phyloP scores from a whole-genome alignment of 2,888 invertebrate species.

The Cynaeus angustus region DNA sequence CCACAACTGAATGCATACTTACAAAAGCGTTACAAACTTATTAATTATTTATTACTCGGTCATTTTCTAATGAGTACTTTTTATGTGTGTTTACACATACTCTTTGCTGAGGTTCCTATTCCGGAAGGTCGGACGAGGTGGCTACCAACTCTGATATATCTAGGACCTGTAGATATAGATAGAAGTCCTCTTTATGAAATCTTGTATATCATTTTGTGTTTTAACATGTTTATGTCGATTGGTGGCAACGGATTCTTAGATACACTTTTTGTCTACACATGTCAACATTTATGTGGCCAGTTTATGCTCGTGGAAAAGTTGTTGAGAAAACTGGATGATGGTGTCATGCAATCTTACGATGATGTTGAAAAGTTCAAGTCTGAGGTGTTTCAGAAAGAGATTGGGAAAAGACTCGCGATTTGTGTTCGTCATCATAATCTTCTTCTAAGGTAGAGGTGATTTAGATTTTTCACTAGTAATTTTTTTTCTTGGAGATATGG shows the following conservation, averaged over 20 bases:
- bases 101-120: conserved; percentile 51
- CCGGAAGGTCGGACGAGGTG: conserved; percentile 50
- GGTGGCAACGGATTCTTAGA: conserved; percentile 53
- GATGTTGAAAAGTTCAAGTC: conserved; percentile 53
- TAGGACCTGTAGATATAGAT: conserved; percentile 52
- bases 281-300: conserved; percentile 53
- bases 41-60: conserved; percentile 26
- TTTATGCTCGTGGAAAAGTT: conserved; percentile 50
- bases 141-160: conserved; percentile 52
- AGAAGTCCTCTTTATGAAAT: conserved; percentile 55
- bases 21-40: conserved; percentile 38
- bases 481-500: conserved; percentile 48
- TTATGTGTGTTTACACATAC: conserved; percentile 35
- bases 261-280: conserved; percentile 47
- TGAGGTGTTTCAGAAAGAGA: conserved; percentile 50
- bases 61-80: conserved; percentile 36
- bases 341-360: conserved; percentile 38
- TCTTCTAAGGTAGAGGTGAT: conserved; percentile 49
- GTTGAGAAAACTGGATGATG: conserved; percentile 48
- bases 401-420: conserved; percentile 49
- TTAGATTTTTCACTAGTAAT: not conserved
- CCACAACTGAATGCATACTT: conserved; percentile 25
- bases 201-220: conserved; percentile 47
- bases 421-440: conserved; percentile 53
- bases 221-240: conserved; percentile 51